Conservation (phyloP, 53 echinoderm and acorn worm genomes). For the Patiria pectinifera region DNA sequence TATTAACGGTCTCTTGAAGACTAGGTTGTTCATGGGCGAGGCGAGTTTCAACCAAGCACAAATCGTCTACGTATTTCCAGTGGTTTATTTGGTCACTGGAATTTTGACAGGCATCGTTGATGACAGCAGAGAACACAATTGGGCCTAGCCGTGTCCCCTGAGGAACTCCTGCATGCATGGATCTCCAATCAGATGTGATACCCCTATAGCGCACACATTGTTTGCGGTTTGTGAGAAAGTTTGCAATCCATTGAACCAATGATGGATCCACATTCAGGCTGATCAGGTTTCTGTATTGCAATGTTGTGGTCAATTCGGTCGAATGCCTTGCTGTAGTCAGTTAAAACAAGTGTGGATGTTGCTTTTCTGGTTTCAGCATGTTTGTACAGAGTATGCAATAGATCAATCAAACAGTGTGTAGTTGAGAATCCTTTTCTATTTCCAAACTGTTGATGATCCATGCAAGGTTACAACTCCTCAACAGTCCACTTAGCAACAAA, state of each 20-base stretch:
- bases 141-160: neutral
- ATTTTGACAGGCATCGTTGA: conserved; percentile 17
- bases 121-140: neutral
- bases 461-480: neutral
- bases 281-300: neutral
- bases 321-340: neutral
- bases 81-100: too few relatives aligned
- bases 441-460: conserved; percentile 11
- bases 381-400: conserved; percentile 1
- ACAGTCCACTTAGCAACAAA: conserved; percentile 25
- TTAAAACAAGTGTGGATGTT: too few relatives aligned
- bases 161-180: neutral
- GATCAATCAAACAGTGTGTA: conserved; percentile 19
- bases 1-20: too few relatives aligned
- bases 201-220: neutral
- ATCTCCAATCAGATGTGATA: too few relatives aligned
- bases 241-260: too few relatives aligned
- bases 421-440: conserved; percentile 35
- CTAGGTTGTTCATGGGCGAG: too few relatives aligned
- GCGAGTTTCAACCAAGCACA: too few relatives aligned
- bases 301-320: conserved; percentile 5
- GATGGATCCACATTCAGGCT: too few relatives aligned
- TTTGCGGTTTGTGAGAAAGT: too few relatives aligned
- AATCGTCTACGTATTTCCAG: too few relatives aligned
- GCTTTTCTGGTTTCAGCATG: too few relatives aligned